Conservation (phyloP, 1,140 invertebrate genomes). For the Cyclina sinensis region DNA sequence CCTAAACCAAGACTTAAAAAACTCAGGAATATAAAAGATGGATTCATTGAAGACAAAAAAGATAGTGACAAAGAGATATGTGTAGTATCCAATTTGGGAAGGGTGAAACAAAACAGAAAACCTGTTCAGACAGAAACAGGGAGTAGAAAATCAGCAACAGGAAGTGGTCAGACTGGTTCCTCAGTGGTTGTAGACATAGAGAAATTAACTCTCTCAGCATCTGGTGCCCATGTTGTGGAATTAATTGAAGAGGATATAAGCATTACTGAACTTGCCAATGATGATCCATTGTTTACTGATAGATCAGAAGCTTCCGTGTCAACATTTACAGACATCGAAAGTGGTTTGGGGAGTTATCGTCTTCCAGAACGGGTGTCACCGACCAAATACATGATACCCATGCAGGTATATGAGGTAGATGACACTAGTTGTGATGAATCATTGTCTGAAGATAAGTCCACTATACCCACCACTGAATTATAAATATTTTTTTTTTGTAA, state of each 20-base stretch:
- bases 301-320: conserved; percentile 15
- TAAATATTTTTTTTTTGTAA: not conserved
- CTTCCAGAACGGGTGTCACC: conserved; percentile 45
- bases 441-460: conserved; percentile 35
- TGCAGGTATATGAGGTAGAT: conserved; percentile 62
- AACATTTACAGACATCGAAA: conserved; percentile 47
- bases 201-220: conserved; percentile 7
- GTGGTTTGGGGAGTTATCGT: conserved; percentile 40
- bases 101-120: not conserved
- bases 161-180: conserved; percentile 5
- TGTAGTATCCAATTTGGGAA: not conserved
- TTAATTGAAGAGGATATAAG: conserved; percentile 63
- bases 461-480: conserved; percentile 54
- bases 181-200: conserved; percentile 63
- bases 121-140: conserved; percentile 1
- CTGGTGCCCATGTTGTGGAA: conserved; percentile 59
- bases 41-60: not conserved
- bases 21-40: conserved; percentile 10
- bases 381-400: conserved; percentile 55
- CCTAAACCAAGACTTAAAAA: conserved; percentile 40
- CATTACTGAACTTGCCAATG: conserved; percentile 55
- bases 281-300: conserved; percentile 44
- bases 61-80: not conserved
- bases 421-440: conserved; percentile 68
- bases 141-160: not conserved